Evolutionary conservation across 1,140 invertebrate species (phyloP).

Genomic region (Andricus grossulariae): DNA sequence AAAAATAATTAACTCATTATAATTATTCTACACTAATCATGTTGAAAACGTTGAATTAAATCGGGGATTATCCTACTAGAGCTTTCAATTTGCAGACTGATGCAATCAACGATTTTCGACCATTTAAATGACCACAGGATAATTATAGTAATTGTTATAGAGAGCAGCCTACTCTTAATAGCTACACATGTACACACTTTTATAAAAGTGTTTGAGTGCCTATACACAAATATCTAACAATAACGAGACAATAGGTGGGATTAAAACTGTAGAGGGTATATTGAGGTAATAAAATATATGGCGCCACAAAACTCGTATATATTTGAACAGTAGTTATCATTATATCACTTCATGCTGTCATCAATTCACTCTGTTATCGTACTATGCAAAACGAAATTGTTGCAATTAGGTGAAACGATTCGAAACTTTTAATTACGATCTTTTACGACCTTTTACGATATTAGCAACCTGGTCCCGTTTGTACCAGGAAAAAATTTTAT

Average conservation of each 20-base stretch:
- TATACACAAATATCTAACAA: neutral
- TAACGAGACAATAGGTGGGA: neutral
- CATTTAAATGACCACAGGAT: constrained; percentile 24
- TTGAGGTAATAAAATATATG: neutral
- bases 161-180: constrained; percentile 18
- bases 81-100: constrained; percentile 23
- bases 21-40: neutral
- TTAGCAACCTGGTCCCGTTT: too few relatives aligned
- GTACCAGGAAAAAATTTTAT: too few relatives aligned
- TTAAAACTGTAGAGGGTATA: constrained; percentile 1
- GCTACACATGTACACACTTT: constrained; percentile 14
- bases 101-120: constrained; percentile 24
- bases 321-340: neutral
- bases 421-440: too few relatives aligned
- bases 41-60: neutral
- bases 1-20: neutral
- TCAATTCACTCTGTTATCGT: neutral
- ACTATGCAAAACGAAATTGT: neutral
- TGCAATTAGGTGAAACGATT: too few relatives aligned
- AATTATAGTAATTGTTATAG: constrained; percentile 18
- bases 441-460: too few relatives aligned
- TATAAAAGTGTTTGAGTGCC: neutral
- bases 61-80: neutral
- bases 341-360: neutral
- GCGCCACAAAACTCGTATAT: neutral